Conservation (phyloP, 2,113 vertebrate genomes). For the Syrrhaptes paradoxus region DNA sequence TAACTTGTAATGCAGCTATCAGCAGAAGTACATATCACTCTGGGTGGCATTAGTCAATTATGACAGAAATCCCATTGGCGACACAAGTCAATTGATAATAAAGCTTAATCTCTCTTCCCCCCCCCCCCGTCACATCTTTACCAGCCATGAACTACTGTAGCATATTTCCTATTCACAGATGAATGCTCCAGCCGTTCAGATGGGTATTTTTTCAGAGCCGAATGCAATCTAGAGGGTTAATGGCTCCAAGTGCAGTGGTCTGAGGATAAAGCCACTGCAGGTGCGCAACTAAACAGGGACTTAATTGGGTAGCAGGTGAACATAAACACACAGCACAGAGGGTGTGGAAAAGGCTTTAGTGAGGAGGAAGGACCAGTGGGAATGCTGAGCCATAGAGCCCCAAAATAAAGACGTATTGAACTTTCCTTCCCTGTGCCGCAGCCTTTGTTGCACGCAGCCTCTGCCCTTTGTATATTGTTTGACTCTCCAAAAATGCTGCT, state of each 20-base stretch:
- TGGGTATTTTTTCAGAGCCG: slow-evolving; percentile 62
- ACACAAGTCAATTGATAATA: slow-evolving; percentile 70
- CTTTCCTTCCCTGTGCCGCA: slow-evolving; percentile 6
- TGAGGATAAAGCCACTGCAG: slow-evolving; percentile 66
- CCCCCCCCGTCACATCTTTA: slow-evolving; percentile 47
- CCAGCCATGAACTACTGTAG: slow-evolving; percentile 53
- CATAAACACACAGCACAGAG: slow-evolving; percentile 61
- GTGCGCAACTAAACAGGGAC: slow-evolving; percentile 61
- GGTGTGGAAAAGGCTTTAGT: slow-evolving; percentile 55
- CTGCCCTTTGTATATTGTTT: neutral
- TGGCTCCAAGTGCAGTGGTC: slow-evolving; percentile 50
- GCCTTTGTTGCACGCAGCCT: neutral
- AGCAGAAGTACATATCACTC: slow-evolving; percentile 66
- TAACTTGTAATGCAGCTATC: slow-evolving; percentile 65
- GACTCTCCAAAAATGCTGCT: slow-evolving; percentile 15
- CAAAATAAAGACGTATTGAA: slow-evolving; percentile 31
- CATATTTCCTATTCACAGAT: slow-evolving; percentile 65
- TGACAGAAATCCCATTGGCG: slow-evolving; percentile 66
- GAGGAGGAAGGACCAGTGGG: slow-evolving; percentile 8
- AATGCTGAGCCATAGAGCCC: slow-evolving; percentile 3
- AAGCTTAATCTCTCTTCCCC: slow-evolving; percentile 57
- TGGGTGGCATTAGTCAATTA: slow-evolving; percentile 71
- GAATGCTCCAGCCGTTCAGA: slow-evolving; percentile 59
- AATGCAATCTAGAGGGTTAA: slow-evolving; percentile 69
- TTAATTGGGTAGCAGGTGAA: slow-evolving; percentile 75